These are phyloP conservation scores for Podilymbus podiceps DNA, from an alignment of 2,113 vertebrate genomes.

Conservation along the genomic window DNA sequence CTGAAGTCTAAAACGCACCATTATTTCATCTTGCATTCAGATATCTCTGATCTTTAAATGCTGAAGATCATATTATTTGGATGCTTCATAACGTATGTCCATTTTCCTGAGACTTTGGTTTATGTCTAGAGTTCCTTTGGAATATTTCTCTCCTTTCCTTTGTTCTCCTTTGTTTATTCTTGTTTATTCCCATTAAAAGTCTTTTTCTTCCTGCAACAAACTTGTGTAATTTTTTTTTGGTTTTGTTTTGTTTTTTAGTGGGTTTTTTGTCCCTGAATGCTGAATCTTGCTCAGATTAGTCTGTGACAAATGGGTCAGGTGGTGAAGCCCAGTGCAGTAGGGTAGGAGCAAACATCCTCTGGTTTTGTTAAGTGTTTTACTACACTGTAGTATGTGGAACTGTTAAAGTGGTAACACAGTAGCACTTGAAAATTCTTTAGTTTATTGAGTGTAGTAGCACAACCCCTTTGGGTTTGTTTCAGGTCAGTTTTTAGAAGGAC, in stretches of 20 bases:
- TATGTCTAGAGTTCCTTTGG: not conserved
- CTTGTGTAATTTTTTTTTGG: not conserved
- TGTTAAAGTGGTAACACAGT: not conserved
- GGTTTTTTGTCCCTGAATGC: not conserved
- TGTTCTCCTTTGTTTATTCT: not conserved
- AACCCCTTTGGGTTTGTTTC: not conserved
- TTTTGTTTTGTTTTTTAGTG: not conserved
- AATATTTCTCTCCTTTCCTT: not conserved
- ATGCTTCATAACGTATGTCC: not conserved
- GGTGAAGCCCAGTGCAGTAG: not conserved
- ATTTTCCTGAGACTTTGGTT: not conserved
- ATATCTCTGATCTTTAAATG: constrained; percentile 13
- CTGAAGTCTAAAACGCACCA: constrained; percentile 27
- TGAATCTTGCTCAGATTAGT: not conserved
- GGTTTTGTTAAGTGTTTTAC: not conserved
- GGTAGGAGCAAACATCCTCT: not conserved
- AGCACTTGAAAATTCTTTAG: not conserved
- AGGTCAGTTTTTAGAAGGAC: not conserved
- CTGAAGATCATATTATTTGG: not conserved
- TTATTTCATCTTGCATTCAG: constrained; percentile 42
- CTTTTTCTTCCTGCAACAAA: not conserved
- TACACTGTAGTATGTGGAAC: not conserved
- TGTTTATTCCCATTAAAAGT: not conserved
- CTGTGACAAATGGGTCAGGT: not conserved
- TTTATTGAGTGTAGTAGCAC: not conserved